Conservation (phyloP, 1,140 invertebrate species). For the Bombus confusus region DNA sequence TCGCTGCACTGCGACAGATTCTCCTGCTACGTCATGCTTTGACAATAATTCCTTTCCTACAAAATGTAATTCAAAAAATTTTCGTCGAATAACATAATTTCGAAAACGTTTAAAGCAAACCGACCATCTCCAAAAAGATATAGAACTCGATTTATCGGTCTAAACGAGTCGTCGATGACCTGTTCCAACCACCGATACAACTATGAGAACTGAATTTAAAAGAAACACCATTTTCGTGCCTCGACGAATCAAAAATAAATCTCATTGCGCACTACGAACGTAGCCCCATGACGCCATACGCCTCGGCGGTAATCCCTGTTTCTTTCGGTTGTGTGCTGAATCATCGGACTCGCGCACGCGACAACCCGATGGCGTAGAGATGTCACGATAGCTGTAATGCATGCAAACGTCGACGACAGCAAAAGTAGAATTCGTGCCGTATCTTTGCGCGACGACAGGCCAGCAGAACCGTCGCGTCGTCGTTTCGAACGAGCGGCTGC, state of each 20-base stretch:
- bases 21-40: not conserved
- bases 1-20: too few relatives aligned
- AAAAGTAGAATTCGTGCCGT: slow-evolving; percentile 79
- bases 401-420: slow-evolving; percentile 77
- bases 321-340: slow-evolving; percentile 39
- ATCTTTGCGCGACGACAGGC: slow-evolving; percentile 62
- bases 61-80: not conserved
- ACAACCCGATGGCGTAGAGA: slow-evolving; percentile 55
- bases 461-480: not conserved
- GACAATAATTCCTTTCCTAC: not conserved
- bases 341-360: slow-evolving; percentile 23
- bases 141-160: too few relatives aligned
- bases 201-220: not conserved
- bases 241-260: slow-evolving; percentile 2
- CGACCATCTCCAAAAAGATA: too few relatives aligned
- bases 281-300: too few relatives aligned
- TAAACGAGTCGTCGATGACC: not conserved
- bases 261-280: not conserved
- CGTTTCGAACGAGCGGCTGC: not conserved
- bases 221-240: not conserved
- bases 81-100: not conserved
- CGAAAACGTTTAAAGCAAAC: not conserved
- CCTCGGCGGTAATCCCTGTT: not conserved
- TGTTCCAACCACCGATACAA: not conserved
- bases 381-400: slow-evolving; percentile 74